Conservation (phyloP, 2,797 vertebrate genomes). For the Mastacembelus armatus region DNA sequence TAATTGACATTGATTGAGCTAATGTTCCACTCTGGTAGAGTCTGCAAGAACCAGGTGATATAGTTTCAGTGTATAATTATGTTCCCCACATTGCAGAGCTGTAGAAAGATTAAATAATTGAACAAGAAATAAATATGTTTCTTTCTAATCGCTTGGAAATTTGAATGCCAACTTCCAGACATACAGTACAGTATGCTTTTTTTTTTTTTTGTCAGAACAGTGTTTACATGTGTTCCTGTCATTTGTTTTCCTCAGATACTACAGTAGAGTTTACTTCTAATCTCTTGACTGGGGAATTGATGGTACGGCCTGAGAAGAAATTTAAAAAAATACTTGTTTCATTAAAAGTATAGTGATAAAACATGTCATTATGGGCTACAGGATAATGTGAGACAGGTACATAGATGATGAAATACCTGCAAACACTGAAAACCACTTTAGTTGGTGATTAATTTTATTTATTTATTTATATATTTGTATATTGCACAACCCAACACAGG, state of each 20-base stretch:
- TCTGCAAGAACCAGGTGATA: slow-evolving; percentile 72
- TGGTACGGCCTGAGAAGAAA: slow-evolving; percentile 12
- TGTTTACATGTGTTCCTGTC: slow-evolving; percentile 42
- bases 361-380: slow-evolving; percentile 7
- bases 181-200: slow-evolving; percentile 26
- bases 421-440: background rate
- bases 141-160: slow-evolving; percentile 67
- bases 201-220: background rate
- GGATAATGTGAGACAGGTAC: background rate
- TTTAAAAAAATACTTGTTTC: slow-evolving; percentile 22
- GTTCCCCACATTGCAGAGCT: slow-evolving; percentile 56
- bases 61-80: slow-evolving; percentile 73
- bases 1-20: slow-evolving; percentile 86
- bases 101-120: slow-evolving; percentile 76
- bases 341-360: slow-evolving; percentile 10
- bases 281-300: slow-evolving; percentile 13
- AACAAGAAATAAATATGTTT: slow-evolving; percentile 76
- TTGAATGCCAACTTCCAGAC: slow-evolving; percentile 56
- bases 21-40: slow-evolving; percentile 76
- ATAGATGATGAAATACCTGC: background rate
- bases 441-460: background rate
- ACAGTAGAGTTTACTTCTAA: slow-evolving; percentile 6
- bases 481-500: background rate
- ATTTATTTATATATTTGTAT: background rate
- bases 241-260: slow-evolving; percentile 10